Evolutionary conservation across 1,140 invertebrate species (phyloP), one percentile per base, ranked within the genome.

Genomic region (Drosophila kurseongensis): DNA sequence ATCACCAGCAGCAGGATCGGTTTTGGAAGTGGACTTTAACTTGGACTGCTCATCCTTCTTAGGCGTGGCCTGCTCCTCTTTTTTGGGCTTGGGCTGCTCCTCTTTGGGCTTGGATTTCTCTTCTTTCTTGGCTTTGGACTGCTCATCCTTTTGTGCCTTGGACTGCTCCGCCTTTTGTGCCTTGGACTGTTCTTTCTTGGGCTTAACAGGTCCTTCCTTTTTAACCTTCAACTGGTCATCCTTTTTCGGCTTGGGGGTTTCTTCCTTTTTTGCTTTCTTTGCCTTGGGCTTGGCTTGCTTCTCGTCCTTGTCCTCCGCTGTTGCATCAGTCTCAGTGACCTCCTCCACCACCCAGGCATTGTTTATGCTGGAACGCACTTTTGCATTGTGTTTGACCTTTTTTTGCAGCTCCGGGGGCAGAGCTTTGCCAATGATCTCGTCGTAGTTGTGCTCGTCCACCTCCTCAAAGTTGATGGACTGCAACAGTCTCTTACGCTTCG

Each of bases 401-500:
- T 90, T 91, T 18, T 73, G 56, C 13, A 90, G 56, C 57, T 92
- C 86, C 0, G 78, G 73, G 5, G 91, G 69, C 23, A 88, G 13
- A 10, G 81, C 85, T 41, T 89, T 85, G 35, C 60, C 45, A 8
- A 92, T 67, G n/a, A 85, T 40, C 35, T 92, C 69, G 13, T 92
- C 80, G 47, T 81, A 82, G 62, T 91, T 91, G 8, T 91, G 71
- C 73, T 89, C 89, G 45, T 92, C 81, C 2, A 91, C 84, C 40
- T 92, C 83, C 2, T 78, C 77, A 57, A 91, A 92, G 42, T 92
- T 91, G 0, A 92, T 38, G 61, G 88, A 42, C 90, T 62, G 77
- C 8, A 92, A 65, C 12, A 92, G 57, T 7, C 90, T 90, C 8
- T 86, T 90, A 4, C 91, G 82, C 47, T 92, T 92, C 12, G 84